These are phyloP conservation scores for Acanthisitta chloris DNA, from an alignment of 2,113 vertebrate species.

Conservation along the genomic window DNA sequence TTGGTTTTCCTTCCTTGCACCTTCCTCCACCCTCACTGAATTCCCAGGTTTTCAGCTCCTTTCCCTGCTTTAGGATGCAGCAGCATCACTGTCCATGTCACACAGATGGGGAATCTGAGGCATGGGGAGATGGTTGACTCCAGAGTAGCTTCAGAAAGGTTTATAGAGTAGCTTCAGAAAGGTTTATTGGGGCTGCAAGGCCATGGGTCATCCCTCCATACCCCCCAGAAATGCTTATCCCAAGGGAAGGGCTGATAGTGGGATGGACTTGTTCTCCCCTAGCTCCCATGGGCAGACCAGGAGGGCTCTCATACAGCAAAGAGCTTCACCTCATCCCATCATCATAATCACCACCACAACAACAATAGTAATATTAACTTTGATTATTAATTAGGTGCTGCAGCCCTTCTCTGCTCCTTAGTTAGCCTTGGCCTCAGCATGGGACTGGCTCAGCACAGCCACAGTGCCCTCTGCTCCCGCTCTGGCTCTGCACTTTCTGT, in stretches of 20 bases:
- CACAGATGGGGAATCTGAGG: neutral
- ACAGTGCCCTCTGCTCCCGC: neutral
- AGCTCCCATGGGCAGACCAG: neutral
- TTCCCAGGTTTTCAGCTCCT: neutral
- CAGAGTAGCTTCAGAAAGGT: neutral
- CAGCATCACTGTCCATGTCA: fast-evolving
- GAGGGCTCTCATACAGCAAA: neutral
- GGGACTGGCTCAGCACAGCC: neutral
- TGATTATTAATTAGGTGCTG: neutral
- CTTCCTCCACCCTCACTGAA: neutral
- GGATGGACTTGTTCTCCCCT: neutral
- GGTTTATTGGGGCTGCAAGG: neutral
- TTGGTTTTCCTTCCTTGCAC: fast-evolving
- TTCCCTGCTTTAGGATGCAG: neutral
- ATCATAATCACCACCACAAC: too few relatives aligned
- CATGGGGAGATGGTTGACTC: fast-evolving
- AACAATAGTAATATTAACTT: neutral
- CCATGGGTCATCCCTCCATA: neutral
- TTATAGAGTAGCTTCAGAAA: too few relatives aligned
- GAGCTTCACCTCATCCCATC: neutral
- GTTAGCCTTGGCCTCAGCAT: too few relatives aligned
- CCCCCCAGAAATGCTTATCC: neutral
- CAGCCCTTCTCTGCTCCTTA: neutral
- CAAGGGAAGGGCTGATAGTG: neutral
- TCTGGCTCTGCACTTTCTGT: conserved; percentile 71